phyloP scores from a whole-genome alignment of 1,140 invertebrate genomes.

The Lanistes nyassanus region DNA sequence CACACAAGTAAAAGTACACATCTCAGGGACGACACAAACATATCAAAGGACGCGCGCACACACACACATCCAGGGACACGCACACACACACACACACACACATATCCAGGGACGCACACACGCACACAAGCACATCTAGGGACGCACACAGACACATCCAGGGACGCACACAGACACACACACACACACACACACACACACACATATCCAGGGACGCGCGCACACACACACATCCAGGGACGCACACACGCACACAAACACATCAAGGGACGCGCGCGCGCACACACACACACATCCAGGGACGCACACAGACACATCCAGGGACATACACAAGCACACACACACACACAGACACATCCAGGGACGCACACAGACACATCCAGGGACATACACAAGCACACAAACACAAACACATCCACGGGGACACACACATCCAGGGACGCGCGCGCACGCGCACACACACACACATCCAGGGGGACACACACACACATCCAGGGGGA shows the following conservation, averaged over 20 bases:
- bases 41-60: background rate
- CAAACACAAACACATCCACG: conserved; percentile 9
- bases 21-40: background rate
- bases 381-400: background rate
- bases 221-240: no score
- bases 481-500: background rate
- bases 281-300: no score
- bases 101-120: conserved; percentile 8
- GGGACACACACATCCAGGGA: background rate
- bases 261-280: background rate
- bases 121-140: conserved; percentile 1
- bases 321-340: background rate
- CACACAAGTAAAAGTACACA: background rate
- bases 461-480: no score
- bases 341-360: background rate
- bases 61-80: background rate
- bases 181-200: conserved; percentile 20
- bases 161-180: background rate
- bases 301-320: conserved; percentile 4
- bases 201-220: background rate
- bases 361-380: background rate
- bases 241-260: no score
- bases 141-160: conserved; percentile 7
- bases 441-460: background rate
- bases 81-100: background rate